A percentile compares a stretch with the other conserved stretches of the same genome.
Evolutionary conservation across 2,113 vertebrate species (phyloP).

Genomic region (Bostrychus sinensis): DNA sequence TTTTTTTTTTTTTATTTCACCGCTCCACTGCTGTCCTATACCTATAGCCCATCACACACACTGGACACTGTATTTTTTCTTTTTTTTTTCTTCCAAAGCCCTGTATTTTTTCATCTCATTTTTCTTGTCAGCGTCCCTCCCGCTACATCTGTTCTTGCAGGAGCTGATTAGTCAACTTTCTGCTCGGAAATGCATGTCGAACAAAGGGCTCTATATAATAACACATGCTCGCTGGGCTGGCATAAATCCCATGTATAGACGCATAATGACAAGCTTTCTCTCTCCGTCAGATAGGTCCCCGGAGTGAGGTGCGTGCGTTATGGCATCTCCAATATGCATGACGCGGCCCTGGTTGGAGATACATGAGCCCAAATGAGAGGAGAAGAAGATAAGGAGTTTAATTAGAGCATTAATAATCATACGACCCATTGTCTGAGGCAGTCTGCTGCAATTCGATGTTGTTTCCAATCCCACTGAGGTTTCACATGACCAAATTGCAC

Average conservation of each 20-base stretch:
- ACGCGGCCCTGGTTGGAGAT: conserved; percentile 48
- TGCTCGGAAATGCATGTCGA: conserved; percentile 32
- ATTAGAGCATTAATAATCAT: conserved; percentile 77
- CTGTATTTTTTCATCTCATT: background rate
- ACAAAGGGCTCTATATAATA: conserved; percentile 40
- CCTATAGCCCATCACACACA: conserved; percentile 41
- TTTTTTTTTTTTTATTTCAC: conserved; percentile 63
- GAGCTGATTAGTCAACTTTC: conserved; percentile 51
- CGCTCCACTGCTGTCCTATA: conserved; percentile 59
- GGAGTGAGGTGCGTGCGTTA: conserved; percentile 52
- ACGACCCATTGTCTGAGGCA: conserved; percentile 3
- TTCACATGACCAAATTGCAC: background rate
- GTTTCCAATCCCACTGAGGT: background rate
- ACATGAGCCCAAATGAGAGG: conserved; percentile 61
- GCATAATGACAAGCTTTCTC: conserved; percentile 43
- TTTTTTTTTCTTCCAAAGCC: background rate
- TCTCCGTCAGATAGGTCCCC: conserved; percentile 55
- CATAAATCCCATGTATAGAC: conserved; percentile 57
- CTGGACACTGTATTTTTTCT: conserved; percentile 29
- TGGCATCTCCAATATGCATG: conserved; percentile 49
- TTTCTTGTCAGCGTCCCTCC: conserved; percentile 11
- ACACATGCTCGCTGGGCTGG: conserved; percentile 39
- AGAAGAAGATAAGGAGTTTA: conserved; percentile 58
- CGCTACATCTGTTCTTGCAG: conserved; percentile 29
- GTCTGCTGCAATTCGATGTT: background rate